Conservation (phyloP, 2,113 vertebrate species). For the Apeltes quadracus region DNA sequence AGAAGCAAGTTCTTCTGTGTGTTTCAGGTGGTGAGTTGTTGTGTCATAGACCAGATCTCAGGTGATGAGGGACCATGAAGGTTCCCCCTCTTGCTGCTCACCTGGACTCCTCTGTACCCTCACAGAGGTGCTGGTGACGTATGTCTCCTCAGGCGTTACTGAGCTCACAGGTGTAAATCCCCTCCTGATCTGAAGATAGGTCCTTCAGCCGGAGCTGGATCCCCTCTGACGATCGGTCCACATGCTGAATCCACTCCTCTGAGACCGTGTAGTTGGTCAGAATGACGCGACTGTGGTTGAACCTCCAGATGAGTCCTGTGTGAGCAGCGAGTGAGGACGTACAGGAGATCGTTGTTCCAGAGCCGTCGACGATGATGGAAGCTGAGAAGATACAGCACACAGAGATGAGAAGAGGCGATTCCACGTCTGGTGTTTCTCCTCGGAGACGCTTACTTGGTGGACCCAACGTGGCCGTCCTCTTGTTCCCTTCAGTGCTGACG, state of each 20-base stretch:
- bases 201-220: constrained; percentile 32
- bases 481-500: background rate
- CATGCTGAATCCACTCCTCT: constrained; percentile 32
- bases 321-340: rapidly evolving
- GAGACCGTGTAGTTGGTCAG: background rate
- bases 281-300: constrained; percentile 25
- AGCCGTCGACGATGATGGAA: background rate
- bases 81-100: background rate
- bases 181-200: background rate
- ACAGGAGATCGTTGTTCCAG: constrained; percentile 49
- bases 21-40: no score
- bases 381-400: constrained; percentile 29
- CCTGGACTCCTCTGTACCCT: background rate
- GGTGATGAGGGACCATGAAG: background rate
- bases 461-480: constrained; percentile 9
- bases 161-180: constrained; percentile 60
- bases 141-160: background rate
- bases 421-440: background rate
- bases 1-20: no score
- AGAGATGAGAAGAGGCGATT: background rate
- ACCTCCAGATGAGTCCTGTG: constrained; percentile 29
- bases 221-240: constrained; percentile 16
- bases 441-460: background rate
- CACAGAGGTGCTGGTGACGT: background rate
- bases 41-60: background rate